phyloP scores from a whole-genome alignment of 2,888 invertebrate genomes.

The Tenthredo scrophulariae region DNA sequence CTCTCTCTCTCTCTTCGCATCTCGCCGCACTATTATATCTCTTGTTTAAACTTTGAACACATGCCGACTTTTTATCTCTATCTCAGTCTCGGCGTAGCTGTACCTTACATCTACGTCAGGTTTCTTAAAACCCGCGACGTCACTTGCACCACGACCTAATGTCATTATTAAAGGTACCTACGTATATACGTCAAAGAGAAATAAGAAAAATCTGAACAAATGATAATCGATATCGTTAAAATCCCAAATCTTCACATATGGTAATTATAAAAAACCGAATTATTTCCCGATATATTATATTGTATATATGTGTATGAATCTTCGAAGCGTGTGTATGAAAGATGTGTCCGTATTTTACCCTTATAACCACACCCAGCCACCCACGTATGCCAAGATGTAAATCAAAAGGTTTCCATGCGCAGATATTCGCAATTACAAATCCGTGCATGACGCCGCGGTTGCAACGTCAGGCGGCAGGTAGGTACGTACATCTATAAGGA shows the following conservation, averaged over 20 bases:
- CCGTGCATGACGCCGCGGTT: conserved; percentile 72
- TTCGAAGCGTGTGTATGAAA: background rate
- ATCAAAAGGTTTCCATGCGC: conserved; percentile 72
- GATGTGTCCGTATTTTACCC: background rate
- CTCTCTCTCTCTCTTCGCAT: background rate
- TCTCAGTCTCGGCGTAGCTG: background rate
- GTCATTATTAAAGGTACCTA: too few relatives aligned
- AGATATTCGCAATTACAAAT: conserved; percentile 76
- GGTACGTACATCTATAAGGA: conserved; percentile 58
- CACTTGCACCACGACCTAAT: too few relatives aligned
- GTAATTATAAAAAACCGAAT: too few relatives aligned
- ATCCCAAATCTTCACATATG: too few relatives aligned
- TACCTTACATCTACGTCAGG: background rate
- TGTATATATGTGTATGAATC: too few relatives aligned
- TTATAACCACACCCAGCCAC: conserved; percentile 14
- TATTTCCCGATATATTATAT: too few relatives aligned
- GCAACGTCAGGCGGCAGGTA: conserved; percentile 64
- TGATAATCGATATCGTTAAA: too few relatives aligned
- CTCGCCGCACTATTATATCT: conserved; percentile 2
- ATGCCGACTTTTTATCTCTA: conserved; percentile 24
- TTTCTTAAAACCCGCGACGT: too few relatives aligned
- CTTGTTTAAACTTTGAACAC: conserved; percentile 31
- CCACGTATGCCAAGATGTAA: conserved; percentile 71
- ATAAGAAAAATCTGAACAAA: too few relatives aligned
- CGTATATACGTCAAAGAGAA: too few relatives aligned